phyloP scores from a whole-genome alignment of 2,113 vertebrate species.

The Ceyx cyanopectus region DNA sequence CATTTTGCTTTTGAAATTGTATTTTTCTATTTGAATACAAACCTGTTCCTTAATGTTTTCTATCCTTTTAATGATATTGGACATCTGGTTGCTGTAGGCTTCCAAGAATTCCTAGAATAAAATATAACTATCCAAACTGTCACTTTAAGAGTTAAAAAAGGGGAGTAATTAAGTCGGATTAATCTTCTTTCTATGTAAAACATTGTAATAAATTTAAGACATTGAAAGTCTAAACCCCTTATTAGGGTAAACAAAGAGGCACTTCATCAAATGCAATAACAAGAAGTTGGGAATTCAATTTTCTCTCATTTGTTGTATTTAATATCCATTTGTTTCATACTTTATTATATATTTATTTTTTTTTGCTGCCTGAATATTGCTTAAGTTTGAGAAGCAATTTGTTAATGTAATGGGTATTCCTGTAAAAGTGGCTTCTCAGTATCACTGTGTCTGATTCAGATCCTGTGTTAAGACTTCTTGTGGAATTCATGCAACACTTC shows the following conservation, averaged over 20 bases:
- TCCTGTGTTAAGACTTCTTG: neutral
- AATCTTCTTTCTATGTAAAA: neutral
- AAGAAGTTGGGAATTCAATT: neutral
- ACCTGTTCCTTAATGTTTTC: neutral
- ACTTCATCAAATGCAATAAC: neutral
- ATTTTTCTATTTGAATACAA: neutral
- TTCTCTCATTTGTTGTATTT: neutral
- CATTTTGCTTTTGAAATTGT: neutral
- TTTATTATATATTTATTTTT: neutral
- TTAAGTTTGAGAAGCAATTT: neutral
- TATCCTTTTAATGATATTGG: neutral
- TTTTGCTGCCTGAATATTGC: neutral
- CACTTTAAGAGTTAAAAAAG: neutral
- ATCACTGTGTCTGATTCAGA: neutral
- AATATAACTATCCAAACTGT: neutral
- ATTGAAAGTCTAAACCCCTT: neutral
- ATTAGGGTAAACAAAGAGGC: neutral
- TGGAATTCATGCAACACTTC: neutral
- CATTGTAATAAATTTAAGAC: neutral
- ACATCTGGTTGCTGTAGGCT: neutral
- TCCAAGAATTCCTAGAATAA: neutral
- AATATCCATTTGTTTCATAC: neutral
- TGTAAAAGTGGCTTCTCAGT: neutral
- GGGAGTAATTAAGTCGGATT: neutral
- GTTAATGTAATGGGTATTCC: neutral